phyloP scores from a whole-genome alignment of 2,113 vertebrate species.

The Amazona vittata region DNA sequence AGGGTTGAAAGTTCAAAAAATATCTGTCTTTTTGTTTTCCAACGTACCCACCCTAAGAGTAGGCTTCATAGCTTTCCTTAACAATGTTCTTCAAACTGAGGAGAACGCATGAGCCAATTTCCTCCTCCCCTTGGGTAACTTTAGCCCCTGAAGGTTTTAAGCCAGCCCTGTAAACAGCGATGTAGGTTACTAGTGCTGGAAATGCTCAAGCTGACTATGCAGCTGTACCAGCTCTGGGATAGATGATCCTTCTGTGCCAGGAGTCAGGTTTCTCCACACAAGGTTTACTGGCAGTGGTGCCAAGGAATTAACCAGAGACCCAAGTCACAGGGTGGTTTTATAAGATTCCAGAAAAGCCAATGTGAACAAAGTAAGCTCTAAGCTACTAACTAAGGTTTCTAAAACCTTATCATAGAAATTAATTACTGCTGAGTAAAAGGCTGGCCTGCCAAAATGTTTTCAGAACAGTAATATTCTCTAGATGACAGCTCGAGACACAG shows the following conservation, averaged over 20 bases:
- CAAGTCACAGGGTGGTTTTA: neutral
- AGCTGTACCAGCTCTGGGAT: neutral
- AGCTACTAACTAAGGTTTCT: constrained; percentile 3
- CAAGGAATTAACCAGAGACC: constrained; percentile 43
- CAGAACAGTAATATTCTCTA: neutral
- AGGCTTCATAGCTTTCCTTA: neutral
- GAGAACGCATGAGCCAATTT: neutral
- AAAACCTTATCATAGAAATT: constrained; percentile 20
- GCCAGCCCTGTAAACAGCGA: neutral
- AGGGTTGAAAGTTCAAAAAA: neutral
- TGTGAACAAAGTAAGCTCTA: neutral
- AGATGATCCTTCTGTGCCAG: neutral
- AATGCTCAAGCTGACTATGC: neutral
- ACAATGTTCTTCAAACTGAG: neutral
- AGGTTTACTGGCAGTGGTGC: neutral
- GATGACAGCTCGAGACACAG: neutral
- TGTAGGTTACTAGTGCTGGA: neutral
- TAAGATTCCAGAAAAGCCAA: neutral
- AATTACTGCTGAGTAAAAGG: neutral
- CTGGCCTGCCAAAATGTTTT: neutral
- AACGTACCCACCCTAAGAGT: neutral
- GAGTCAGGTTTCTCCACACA: constrained; percentile 26
- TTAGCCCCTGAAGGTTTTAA: neutral
- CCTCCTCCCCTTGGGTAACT: neutral
- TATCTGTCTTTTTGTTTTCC: neutral